Percentiles rank a stretch among this genome's conserved stretches.
Evolutionary conservation across 2,797 vertebrate genomes (phyloP).

Genomic region (Scolopax rusticola): DNA sequence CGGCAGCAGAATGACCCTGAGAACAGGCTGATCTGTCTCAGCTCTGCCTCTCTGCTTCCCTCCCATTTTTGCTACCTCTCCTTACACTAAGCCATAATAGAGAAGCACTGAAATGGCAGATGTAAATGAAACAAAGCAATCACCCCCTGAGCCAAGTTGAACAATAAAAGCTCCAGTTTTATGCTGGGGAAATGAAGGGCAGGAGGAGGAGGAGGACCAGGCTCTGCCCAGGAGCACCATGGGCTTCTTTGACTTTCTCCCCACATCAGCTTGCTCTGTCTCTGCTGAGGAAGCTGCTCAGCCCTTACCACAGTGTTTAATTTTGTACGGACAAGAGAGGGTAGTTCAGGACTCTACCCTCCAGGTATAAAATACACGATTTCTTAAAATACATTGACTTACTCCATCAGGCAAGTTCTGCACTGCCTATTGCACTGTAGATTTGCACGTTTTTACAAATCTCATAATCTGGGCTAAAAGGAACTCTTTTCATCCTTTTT

Average conservation of each 20-base stretch:
- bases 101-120: not conserved
- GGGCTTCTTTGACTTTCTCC: not conserved
- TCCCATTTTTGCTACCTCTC: not conserved
- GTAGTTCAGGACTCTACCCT: not conserved
- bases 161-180: not conserved
- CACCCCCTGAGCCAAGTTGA: not conserved
- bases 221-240: not conserved
- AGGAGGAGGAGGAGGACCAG: not conserved
- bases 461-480: not conserved
- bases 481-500: not conserved
- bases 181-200: too few species aligned
- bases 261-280: not conserved
- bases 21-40: not conserved
- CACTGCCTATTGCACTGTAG: not conserved
- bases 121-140: not conserved
- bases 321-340: not conserved
- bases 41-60: not conserved
- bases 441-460: not conserved
- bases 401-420: not conserved
- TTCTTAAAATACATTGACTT: not conserved
- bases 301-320: not conserved
- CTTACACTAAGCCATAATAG: not conserved
- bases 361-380: not conserved
- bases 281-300: not conserved
- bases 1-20: not conserved